Percentiles rank a stretch among this genome's conserved stretches.
These are phyloP conservation scores for Carposina sasakii DNA, from an alignment of 1,140 invertebrate genomes.

Conservation along the genomic window DNA sequence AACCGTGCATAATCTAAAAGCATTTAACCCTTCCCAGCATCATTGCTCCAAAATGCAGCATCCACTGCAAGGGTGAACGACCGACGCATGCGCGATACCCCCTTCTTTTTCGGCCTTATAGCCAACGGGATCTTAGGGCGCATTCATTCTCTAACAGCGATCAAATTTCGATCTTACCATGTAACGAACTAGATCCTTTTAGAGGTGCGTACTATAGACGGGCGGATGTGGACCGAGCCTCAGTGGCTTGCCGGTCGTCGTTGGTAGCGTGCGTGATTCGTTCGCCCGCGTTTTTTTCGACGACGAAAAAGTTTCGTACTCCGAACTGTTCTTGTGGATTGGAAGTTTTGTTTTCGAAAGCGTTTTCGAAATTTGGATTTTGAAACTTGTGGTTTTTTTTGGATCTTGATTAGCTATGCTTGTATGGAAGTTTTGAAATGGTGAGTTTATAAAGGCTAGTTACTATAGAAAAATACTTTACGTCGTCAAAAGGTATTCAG, in stretches of 20 bases:
- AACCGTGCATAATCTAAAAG: no score
- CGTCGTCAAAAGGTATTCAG: no score
- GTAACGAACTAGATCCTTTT: slow-evolving; percentile 59
- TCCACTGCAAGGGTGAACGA: slow-evolving; percentile 53
- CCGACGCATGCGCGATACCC: slow-evolving; percentile 49
- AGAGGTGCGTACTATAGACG: slow-evolving; percentile 27
- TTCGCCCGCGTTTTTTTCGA: slow-evolving; percentile 14
- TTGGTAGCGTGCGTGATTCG: slow-evolving; percentile 22
- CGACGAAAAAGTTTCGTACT: slow-evolving; percentile 50
- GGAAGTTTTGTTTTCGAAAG: slow-evolving; percentile 11
- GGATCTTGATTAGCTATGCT: slow-evolving; percentile 5
- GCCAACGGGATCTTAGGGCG: slow-evolving; percentile 55
- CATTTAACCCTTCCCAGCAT: no score
- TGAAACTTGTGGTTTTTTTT: slow-evolving; percentile 1
- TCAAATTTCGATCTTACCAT: slow-evolving; percentile 69
- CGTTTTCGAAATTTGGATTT: neutral
- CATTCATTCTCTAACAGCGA: slow-evolving; percentile 56
- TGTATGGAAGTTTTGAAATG: neutral
- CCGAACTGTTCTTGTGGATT: slow-evolving; percentile 30
- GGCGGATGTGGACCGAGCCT: slow-evolving; percentile 17
- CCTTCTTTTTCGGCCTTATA: slow-evolving; percentile 42
- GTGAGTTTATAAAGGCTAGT: neutral
- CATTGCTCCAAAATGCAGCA: no score
- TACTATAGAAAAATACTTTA: no score
- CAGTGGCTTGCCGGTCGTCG: slow-evolving; percentile 41